Conservation (phyloP, 2,888 invertebrate species). For the Eurytoma californica region DNA sequence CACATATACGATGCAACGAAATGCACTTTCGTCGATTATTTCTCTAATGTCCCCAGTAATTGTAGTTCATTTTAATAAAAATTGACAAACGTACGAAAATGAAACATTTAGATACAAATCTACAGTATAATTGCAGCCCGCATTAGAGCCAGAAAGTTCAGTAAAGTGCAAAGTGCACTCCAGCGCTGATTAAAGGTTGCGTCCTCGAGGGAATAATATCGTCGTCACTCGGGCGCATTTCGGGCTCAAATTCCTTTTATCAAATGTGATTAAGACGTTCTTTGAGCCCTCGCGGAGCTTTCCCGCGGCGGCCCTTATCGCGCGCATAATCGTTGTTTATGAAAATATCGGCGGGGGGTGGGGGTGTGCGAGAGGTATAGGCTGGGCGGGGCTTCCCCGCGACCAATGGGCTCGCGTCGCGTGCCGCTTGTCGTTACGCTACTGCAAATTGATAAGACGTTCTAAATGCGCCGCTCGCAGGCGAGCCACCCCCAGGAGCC, state of each 20-base stretch:
- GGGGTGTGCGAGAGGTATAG: neutral
- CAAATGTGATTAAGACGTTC: conserved; percentile 42
- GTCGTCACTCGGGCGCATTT: neutral
- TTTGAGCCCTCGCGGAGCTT: conserved; percentile 29
- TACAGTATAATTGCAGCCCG: too few relatives aligned
- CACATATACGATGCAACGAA: too few relatives aligned
- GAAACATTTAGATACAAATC: too few relatives aligned
- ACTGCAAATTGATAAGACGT: conserved; percentile 72
- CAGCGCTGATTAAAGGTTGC: conserved; percentile 1
- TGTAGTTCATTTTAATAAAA: too few relatives aligned
- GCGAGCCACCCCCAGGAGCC: conserved; percentile 29
- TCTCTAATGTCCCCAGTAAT: too few relatives aligned
- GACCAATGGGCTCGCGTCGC: conserved; percentile 62
- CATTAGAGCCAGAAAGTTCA: too few relatives aligned
- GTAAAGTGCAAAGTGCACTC: neutral
- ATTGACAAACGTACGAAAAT: too few relatives aligned
- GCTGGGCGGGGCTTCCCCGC: conserved; percentile 39
- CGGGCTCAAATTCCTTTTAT: neutral
- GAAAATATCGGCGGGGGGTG: conserved; percentile 31
- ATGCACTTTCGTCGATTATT: too few relatives aligned
- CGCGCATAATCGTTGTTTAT: conserved; percentile 41
- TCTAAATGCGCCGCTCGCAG: conserved; percentile 59
- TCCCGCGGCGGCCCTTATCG: conserved; percentile 25
- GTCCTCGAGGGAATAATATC: neutral
- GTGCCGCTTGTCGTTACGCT: conserved; percentile 70